These are phyloP conservation scores for Vicugna pacos DNA, from an alignment of 2,113 vertebrate species.

Conservation along the genomic window DNA sequence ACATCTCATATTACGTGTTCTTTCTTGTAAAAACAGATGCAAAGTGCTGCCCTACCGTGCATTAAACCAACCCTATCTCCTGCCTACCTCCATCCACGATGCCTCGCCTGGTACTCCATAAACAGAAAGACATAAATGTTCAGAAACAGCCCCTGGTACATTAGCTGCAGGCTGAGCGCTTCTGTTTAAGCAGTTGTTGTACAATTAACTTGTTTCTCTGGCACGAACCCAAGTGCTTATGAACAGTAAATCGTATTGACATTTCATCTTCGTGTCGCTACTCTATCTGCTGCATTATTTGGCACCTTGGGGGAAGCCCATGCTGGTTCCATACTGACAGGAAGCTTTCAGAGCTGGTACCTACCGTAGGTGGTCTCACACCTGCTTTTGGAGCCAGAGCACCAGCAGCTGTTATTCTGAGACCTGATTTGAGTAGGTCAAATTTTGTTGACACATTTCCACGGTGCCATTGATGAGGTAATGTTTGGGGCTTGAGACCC, in stretches of 20 bases:
- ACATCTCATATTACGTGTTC: slow-evolving; percentile 56
- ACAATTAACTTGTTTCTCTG: slow-evolving; percentile 81
- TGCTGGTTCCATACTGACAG: slow-evolving; percentile 73
- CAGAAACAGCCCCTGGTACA: slow-evolving; percentile 28
- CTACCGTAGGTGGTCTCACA: slow-evolving; percentile 87
- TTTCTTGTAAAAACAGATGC: slow-evolving; percentile 68
- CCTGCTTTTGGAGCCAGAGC: slow-evolving; percentile 84
- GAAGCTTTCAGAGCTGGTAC: slow-evolving; percentile 81
- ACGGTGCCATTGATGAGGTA: slow-evolving; percentile 79
- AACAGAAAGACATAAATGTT: slow-evolving; percentile 36
- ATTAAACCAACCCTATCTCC: slow-evolving; percentile 15
- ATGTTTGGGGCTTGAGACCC: slow-evolving; percentile 77
- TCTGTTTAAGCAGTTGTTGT: slow-evolving; percentile 59
- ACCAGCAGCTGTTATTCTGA: slow-evolving; percentile 89
- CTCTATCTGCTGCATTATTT: slow-evolving; percentile 78
- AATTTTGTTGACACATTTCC: slow-evolving; percentile 87
- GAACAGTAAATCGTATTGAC: slow-evolving; percentile 77
- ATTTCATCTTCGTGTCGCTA: slow-evolving; percentile 78
- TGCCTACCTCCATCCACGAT: neutral
- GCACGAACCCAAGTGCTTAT: slow-evolving; percentile 76
- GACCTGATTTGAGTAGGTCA: slow-evolving; percentile 83
- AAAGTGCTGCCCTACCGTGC: slow-evolving; percentile 37
- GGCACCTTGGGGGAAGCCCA: slow-evolving; percentile 75
- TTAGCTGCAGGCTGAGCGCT: slow-evolving; percentile 59
- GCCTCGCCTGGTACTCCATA: slow-evolving; percentile 20